Evolutionary conservation across 2,797 vertebrate species (phyloP), one percentile per base, ranked within the genome.

Genomic region (Hozukius guyotensis): DNA sequence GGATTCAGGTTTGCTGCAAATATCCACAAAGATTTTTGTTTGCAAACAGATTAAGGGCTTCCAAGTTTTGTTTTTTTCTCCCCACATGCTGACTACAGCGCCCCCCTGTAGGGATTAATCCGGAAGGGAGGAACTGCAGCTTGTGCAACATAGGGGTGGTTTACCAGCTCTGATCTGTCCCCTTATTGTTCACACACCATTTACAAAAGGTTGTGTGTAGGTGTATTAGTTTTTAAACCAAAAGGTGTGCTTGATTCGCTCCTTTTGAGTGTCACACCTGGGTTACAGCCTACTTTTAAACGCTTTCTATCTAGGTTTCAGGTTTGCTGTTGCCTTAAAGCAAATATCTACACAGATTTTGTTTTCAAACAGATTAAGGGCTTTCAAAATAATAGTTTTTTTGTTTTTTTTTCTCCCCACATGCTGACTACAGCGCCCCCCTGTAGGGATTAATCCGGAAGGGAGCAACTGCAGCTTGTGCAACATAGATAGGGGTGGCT

Each of bases 341-440:
- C 4, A 18, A 60, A 56, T 1, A 2, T 2, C 11, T 27, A 32
- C 52, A 70, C 4, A 12, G 7, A 6, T 25, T 29, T 64, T 60
- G 1, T 2, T 62, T 82, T 61, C 2, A 38, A 31, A 68, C 18
- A n/a, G n/a, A 14, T 5, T 61, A 12, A 16, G 18, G 24, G 65
- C 5, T 59, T 78, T 77, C 3, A 49, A 64, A 75, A 74, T 32
- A 72, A 6, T 22, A 56, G 16, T 11, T 29, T 31, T 11, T 13
- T 13, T 42, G 0, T 1, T 2, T 5, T 9, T 3, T 2, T 14
- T 5, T 4, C 13, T 18, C 10, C 60, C 36, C 77, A 87, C 70
- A 85, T 77, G 81, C 63, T 24, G 62, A 73, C 71, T 81, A 80
- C 46, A 84, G 91, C 92, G 92, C 92, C 93, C 88, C 80, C 74